Conservation (phyloP, 2,113 vertebrate genomes). For the Myotis davidii region DNA sequence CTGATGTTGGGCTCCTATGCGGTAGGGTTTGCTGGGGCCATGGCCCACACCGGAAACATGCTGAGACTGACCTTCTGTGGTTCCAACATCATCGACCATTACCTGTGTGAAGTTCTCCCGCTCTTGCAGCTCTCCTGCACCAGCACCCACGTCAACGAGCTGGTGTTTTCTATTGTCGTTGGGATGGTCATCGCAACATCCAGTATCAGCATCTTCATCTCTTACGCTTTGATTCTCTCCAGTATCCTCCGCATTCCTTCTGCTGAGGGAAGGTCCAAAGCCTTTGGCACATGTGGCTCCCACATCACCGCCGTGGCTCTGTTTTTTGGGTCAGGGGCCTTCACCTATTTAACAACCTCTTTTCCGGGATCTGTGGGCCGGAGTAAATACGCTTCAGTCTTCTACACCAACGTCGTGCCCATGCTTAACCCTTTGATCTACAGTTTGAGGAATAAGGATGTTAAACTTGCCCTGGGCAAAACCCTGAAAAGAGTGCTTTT, state of each 20-base stretch:
- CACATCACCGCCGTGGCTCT: slow-evolving; percentile 57
- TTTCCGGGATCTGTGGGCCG: not conserved
- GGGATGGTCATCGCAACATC: slow-evolving; percentile 21
- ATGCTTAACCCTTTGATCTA: slow-evolving; percentile 72
- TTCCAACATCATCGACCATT: slow-evolving; percentile 8
- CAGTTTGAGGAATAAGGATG: slow-evolving; percentile 71
- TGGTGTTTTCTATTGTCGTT: slow-evolving; percentile 54
- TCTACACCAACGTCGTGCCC: slow-evolving; percentile 66
- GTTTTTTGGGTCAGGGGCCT: slow-evolving; percentile 69
- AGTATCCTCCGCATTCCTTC: slow-evolving; percentile 57
- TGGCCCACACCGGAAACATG: slow-evolving; percentile 55
- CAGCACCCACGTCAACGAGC: not conserved
- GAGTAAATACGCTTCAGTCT: slow-evolving; percentile 52
- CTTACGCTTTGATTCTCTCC: slow-evolving; percentile 61
- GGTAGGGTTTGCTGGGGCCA: slow-evolving; percentile 50
- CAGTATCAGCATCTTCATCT: slow-evolving; percentile 45
- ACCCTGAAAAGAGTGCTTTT: slow-evolving; percentile 21
- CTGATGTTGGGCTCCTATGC: slow-evolving; percentile 18
- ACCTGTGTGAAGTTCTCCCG: slow-evolving; percentile 67
- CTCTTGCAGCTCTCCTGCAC: slow-evolving; percentile 59
- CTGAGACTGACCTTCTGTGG: slow-evolving; percentile 58
- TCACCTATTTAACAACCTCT: slow-evolving; percentile 58
- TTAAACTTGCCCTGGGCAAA: slow-evolving; percentile 63
- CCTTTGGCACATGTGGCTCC: slow-evolving; percentile 57
- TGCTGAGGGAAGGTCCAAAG: slow-evolving; percentile 42